Conservation (phyloP, 2,113 vertebrate species). For the Carassius auratus region DNA sequence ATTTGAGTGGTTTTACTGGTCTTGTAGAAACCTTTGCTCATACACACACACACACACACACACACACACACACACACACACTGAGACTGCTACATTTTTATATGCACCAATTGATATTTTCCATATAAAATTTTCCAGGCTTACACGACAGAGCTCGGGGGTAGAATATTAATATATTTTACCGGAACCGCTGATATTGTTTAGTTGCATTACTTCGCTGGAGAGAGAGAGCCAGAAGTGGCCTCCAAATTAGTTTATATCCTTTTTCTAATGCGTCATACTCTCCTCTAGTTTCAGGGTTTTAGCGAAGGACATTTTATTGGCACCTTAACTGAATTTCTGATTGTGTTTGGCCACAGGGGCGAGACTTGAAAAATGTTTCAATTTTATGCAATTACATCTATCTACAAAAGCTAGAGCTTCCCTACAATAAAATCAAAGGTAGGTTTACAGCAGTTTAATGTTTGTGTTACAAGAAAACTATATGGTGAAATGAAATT, state of each 20-base stretch:
- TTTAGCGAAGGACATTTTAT: constrained; percentile 21
- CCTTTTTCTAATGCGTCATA: constrained; percentile 16
- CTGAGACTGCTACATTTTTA: not conserved
- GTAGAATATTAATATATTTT: constrained; percentile 6
- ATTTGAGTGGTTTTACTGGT: not conserved
- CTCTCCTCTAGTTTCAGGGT: constrained; percentile 29
- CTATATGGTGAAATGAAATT: constrained; percentile 20
- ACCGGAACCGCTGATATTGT: constrained; percentile 14
- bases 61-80: not conserved
- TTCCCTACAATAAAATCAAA: constrained; percentile 87
- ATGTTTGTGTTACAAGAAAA: not conserved
- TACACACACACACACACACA: not conserved
- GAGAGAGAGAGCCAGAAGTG: constrained; percentile 24
- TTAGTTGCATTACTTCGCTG: not conserved
- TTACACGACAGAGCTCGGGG: not conserved
- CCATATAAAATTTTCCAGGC: not conserved
- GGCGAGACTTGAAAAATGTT: constrained; percentile 75
- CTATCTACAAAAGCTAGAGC: constrained; percentile 88
- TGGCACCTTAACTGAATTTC: constrained; percentile 43
- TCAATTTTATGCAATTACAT: constrained; percentile 80
- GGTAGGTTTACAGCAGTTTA: constrained; percentile 72
- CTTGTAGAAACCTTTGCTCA: not conserved
- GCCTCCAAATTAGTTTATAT: constrained; percentile 33
- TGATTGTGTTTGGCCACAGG: constrained; percentile 72
- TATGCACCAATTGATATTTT: constrained; percentile 3